These are phyloP conservation scores for Thunnus maccoyii DNA, from an alignment of 2,113 vertebrate genomes.

Conservation along the genomic window DNA sequence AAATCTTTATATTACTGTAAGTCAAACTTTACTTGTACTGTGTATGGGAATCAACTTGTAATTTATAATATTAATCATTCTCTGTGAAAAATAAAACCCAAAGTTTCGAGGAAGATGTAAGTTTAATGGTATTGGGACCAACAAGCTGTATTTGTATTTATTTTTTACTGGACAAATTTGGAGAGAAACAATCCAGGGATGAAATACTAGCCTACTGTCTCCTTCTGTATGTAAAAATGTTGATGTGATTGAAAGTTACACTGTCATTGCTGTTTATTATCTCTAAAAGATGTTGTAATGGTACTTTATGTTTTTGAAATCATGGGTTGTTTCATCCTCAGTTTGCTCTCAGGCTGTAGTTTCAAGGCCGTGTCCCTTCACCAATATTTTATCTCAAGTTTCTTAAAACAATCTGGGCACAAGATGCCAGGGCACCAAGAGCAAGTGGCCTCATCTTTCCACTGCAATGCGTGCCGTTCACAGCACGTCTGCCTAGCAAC, in stretches of 20 bases:
- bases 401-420: background rate
- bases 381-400: background rate
- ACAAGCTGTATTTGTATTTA: too few species aligned
- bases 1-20: too few species aligned
- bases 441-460: slow-evolving; percentile 2
- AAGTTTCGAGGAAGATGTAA: too few species aligned
- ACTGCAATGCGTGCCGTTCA: background rate
- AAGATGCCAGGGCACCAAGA: background rate
- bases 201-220: background rate
- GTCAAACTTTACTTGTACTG: too few species aligned
- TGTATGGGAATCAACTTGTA: too few species aligned
- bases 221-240: background rate
- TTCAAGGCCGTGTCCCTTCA: background rate
- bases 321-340: too few species aligned
- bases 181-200: too few species aligned
- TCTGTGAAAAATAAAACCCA: too few species aligned
- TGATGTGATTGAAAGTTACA: background rate
- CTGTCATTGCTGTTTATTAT: background rate
- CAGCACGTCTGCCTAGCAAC: slow-evolving; percentile 42
- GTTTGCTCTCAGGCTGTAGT: background rate
- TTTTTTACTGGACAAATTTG: too few species aligned
- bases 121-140: too few species aligned
- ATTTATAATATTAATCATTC: too few species aligned
- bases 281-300: too few species aligned
- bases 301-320: background rate